Base-by-base conservation (phyloP, 2,113 vertebrate genomes). In the Corythoichthys haematopterus region DNA sequence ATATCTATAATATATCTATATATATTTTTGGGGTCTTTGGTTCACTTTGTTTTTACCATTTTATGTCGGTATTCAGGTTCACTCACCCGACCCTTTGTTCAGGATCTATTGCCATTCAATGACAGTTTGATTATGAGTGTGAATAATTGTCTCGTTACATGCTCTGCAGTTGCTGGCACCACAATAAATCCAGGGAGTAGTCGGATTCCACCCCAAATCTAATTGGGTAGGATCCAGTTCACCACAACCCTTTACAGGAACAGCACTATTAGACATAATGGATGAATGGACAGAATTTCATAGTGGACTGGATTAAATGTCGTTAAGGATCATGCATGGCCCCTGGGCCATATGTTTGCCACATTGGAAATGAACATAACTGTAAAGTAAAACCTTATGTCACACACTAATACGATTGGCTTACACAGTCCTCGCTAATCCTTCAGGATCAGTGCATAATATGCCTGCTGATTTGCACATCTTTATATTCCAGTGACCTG, bases 401-500 rank as follows among this genome's bases (percentile, higher is more conserved):
- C 51, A 20, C 16, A 53, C 52, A 53, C 33, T 13, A 35, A 11
- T 57, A 36, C 4, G 20, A 55, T 28, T 11, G 52, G 12, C 6
- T 57, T 36, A 55, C 28, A 28, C 8, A 20, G 10, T 28, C 11
- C 10, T 9, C 52, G 28, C 4, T 57, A 57, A 35, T 57, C 12
- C 55, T 57, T 15, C 0, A 35, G 55, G 55, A 56, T 56, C 55
- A 35, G 33, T 56, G 33, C 12, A 13, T 20, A 55, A 13, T 9
- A 35, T 13, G 33, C 13, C 53, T 35, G 13, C 55, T 57, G 33
- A 36, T 57, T 57, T 57, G 55, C 55, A 57, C 35, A 57, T 36
- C 12, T 57, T 55, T 33, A 36, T 57, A 57, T 57, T 57, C 33
- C 55, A 14, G 55, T 57, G 55, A 57, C 55, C 55, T 36, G 55